Conservation (phyloP, 2,797 vertebrate species). For the Helarctos malayanus region DNA sequence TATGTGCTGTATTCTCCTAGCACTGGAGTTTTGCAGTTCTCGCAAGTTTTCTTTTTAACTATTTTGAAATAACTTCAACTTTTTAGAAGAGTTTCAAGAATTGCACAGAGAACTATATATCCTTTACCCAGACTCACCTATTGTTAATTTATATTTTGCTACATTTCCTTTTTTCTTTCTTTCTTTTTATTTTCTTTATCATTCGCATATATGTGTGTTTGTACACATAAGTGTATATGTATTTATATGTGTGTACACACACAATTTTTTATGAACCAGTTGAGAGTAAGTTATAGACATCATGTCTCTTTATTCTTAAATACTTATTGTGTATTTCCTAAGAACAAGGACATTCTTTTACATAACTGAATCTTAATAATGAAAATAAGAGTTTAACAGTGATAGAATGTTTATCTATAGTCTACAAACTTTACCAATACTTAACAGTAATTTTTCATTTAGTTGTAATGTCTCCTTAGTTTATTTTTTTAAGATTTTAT, state of each 20-base stretch:
- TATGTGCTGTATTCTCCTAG: too few species aligned
- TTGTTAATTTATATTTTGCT: constrained; percentile 5
- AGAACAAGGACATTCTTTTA: constrained; percentile 17
- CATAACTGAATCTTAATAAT: background rate
- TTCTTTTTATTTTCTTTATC: background rate
- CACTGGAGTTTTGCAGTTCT: too few species aligned
- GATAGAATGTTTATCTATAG: background rate
- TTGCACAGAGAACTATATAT: background rate
- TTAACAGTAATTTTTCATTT: background rate
- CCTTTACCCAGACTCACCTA: background rate
- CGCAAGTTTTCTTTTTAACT: background rate
- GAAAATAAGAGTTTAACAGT: background rate
- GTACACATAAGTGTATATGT: background rate
- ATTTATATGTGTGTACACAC: background rate
- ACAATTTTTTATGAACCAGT: constrained; percentile 22
- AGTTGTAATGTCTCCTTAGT: background rate
- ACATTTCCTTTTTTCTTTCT: constrained; percentile 8
- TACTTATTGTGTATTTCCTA: constrained; percentile 9
- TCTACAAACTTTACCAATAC: background rate
- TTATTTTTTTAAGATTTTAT: too few species aligned
- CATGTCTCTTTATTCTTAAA: constrained; percentile 10
- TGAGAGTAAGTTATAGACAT: constrained; percentile 33
- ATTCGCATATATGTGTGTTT: background rate
- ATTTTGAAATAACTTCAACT: constrained; percentile 57
- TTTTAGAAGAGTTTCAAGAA: background rate